phyloP scores from a whole-genome alignment of 2,888 invertebrate genomes.

The Carpatolechia fugitivella region DNA sequence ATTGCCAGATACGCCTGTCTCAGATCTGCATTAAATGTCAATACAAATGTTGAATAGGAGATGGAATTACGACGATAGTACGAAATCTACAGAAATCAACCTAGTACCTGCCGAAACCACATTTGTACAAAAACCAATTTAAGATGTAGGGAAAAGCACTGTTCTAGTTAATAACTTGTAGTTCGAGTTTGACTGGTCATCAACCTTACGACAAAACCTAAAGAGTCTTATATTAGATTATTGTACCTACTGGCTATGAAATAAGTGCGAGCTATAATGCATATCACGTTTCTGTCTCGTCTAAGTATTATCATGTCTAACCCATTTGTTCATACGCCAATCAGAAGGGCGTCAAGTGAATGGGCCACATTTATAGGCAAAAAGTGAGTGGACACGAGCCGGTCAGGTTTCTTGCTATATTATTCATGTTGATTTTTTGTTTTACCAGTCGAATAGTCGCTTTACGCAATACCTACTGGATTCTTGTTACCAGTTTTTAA shows the following conservation, averaged over 20 bases:
- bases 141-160: too few relatives aligned
- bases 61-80: background rate
- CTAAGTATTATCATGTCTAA: slow-evolving; percentile 9
- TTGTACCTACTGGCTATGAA: background rate
- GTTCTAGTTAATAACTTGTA: too few relatives aligned
- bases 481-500: slow-evolving; percentile 28
- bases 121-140: too few relatives aligned
- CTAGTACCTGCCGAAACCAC: too few relatives aligned
- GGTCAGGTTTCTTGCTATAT: slow-evolving; percentile 38
- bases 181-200: background rate
- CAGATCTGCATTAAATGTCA: background rate
- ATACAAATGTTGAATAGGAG: background rate
- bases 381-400: slow-evolving; percentile 37
- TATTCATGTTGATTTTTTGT: slow-evolving; percentile 33
- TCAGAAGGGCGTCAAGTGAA: slow-evolving; percentile 26
- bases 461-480: slow-evolving; percentile 34
- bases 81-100: background rate
- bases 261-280: background rate
- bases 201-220: background rate
- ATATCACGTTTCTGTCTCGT: slow-evolving; percentile 9
- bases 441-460: slow-evolving; percentile 27
- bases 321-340: slow-evolving; percentile 14
- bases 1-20: background rate
- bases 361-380: slow-evolving; percentile 26
- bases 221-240: background rate